These are phyloP conservation scores for Epirrita christyi DNA, from an alignment of 2,888 invertebrate species.

Conservation along the genomic window DNA sequence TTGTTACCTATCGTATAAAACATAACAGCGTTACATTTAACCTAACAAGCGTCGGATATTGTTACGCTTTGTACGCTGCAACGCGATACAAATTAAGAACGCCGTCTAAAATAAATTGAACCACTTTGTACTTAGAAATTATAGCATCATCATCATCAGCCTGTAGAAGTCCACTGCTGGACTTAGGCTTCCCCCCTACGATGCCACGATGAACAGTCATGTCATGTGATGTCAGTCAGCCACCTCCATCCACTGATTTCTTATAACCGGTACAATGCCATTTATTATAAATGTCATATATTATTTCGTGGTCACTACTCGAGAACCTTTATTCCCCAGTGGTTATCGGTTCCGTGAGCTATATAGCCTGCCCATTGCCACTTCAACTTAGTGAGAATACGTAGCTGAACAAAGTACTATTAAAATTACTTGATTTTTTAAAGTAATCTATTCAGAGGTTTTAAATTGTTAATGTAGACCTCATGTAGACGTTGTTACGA, in stretches of 20 bases:
- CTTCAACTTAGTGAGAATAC: background rate
- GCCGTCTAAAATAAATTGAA: conserved; percentile 6
- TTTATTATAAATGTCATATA: no score
- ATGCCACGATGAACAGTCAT: no score
- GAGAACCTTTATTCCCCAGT: no score
- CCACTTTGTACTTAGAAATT: background rate
- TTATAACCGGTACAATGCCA: no score
- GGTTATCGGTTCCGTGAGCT: no score
- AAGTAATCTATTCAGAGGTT: background rate
- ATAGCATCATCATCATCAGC: no score
- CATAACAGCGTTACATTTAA: conserved; percentile 46
- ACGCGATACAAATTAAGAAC: conserved; percentile 36
- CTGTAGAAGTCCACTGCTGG: no score
- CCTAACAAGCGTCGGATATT: conserved; percentile 45
- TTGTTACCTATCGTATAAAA: conserved; percentile 42
- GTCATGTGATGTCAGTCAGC: no score
- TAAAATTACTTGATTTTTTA: background rate
- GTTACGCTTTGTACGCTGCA: conserved; percentile 24
- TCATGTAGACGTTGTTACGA: conserved; percentile 42
- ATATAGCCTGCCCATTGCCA: no score
- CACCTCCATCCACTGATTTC: no score
- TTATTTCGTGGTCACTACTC: no score
- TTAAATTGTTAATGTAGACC: conserved; percentile 19
- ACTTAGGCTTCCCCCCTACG: no score
- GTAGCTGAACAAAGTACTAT: background rate